Evolutionary conservation across 2,113 vertebrate genomes (phyloP).

Genomic region (Myocastor coypus): DNA sequence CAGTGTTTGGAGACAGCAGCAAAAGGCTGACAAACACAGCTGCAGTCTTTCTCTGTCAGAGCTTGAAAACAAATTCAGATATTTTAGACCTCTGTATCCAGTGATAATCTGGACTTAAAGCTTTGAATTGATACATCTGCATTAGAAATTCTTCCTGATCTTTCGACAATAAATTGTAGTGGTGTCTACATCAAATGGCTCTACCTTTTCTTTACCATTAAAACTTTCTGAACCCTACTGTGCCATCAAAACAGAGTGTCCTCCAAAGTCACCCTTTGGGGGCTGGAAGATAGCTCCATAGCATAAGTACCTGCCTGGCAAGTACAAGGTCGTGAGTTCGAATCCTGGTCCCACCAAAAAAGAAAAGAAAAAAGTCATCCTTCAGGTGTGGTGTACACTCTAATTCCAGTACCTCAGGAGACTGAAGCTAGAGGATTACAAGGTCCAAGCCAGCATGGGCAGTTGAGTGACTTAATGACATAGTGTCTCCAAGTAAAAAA

Average conservation of each 20-base stretch:
- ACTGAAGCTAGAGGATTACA: background rate
- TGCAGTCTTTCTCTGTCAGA: background rate
- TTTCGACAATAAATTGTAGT: background rate
- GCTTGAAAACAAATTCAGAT: background rate
- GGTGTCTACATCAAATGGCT: background rate
- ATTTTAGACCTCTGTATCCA: background rate
- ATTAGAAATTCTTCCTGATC: background rate
- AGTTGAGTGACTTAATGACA: no score
- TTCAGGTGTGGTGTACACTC: rapidly evolving
- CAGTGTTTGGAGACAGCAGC: background rate
- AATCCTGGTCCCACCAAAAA: no score
- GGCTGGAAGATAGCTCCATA: no score
- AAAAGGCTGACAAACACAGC: background rate
- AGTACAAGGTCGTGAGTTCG: no score
- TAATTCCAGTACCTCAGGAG: background rate
- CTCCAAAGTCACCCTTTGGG: background rate
- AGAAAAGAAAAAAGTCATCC: no score
- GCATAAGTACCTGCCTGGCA: no score
- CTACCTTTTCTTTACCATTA: background rate
- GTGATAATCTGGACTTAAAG: background rate
- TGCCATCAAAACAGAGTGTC: background rate
- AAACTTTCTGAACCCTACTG: background rate
- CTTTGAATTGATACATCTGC: background rate
- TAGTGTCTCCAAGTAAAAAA: no score
- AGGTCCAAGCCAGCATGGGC: background rate